phyloP scores from a whole-genome alignment of 92 coral and sea anemone species.

The Actinernus sp. region DNA sequence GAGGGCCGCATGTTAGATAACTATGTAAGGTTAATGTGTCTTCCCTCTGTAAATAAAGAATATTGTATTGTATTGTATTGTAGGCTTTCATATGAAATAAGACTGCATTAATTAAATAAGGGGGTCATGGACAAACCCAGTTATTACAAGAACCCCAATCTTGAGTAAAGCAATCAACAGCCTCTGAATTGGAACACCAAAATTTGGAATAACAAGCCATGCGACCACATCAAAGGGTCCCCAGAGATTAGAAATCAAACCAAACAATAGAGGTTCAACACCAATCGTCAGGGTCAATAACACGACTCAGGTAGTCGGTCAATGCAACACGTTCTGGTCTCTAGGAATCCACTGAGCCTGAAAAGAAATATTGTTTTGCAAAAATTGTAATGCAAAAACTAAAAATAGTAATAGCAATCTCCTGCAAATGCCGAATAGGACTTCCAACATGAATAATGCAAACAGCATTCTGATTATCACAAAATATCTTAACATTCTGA shows the following conservation, averaged over 20 bases:
- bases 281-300: slow-evolving; percentile 69
- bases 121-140: too few relatives aligned
- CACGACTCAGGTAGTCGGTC: slow-evolving; percentile 54
- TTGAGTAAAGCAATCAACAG: slow-evolving; percentile 59
- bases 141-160: too few relatives aligned
- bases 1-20: too few relatives aligned
- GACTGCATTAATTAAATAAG: slow-evolving; percentile 39
- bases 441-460: slow-evolving; percentile 37
- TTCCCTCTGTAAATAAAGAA: too few relatives aligned
- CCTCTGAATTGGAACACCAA: slow-evolving; percentile 64
- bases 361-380: slow-evolving; percentile 42
- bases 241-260: slow-evolving; percentile 18
- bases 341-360: slow-evolving; percentile 63
- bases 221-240: slow-evolving; percentile 60
- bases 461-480: slow-evolving; percentile 44
- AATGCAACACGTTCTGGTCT: slow-evolving; percentile 19
- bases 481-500: slow-evolving; percentile 30
- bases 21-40: too few relatives aligned
- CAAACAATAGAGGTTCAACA: slow-evolving; percentile 18
- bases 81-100: slow-evolving; percentile 46
- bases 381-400: too few relatives aligned
- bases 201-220: slow-evolving; percentile 46
- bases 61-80: too few relatives aligned
- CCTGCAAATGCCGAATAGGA: slow-evolving; percentile 25
- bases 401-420: slow-evolving; percentile 35